phyloP scores from a whole-genome alignment of 2,113 vertebrate genomes.

The Poeciliopsis turrubarensis region DNA sequence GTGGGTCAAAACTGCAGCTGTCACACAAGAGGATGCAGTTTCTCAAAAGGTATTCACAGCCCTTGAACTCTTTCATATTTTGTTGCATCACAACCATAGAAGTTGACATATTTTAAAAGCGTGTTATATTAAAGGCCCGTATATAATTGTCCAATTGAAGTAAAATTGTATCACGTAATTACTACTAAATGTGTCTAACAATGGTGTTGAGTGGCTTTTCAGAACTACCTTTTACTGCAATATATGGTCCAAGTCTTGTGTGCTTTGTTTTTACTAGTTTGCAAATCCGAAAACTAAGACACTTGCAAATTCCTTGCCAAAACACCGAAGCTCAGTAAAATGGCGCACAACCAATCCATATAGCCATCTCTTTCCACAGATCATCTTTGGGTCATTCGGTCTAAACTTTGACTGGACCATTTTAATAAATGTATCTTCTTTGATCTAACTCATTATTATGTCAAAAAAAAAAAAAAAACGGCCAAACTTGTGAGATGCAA shows the following conservation, averaged over 20 bases:
- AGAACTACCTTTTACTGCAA: too few species aligned
- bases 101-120: background rate
- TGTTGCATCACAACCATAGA: background rate
- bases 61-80: background rate
- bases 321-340: too few species aligned
- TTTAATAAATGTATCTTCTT: too few species aligned
- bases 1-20: constrained; percentile 24
- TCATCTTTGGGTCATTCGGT: background rate
- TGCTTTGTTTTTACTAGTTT: too few species aligned
- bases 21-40: background rate
- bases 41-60: background rate
- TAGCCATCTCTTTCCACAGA: background rate
- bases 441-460: too few species aligned
- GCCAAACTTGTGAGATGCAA: background rate
- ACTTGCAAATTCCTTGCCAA: too few species aligned
- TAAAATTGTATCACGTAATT: too few species aligned
- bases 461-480: background rate
- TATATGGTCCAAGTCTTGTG: too few species aligned
- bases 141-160: too few species aligned
- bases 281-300: too few species aligned
- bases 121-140: background rate
- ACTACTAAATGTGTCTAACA: too few species aligned
- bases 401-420: background rate
- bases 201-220: too few species aligned
- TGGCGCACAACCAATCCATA: background rate